These are phyloP conservation scores for Leptinotarsa texana DNA, from an alignment of 1,140 invertebrate species.

Conservation along the genomic window DNA sequence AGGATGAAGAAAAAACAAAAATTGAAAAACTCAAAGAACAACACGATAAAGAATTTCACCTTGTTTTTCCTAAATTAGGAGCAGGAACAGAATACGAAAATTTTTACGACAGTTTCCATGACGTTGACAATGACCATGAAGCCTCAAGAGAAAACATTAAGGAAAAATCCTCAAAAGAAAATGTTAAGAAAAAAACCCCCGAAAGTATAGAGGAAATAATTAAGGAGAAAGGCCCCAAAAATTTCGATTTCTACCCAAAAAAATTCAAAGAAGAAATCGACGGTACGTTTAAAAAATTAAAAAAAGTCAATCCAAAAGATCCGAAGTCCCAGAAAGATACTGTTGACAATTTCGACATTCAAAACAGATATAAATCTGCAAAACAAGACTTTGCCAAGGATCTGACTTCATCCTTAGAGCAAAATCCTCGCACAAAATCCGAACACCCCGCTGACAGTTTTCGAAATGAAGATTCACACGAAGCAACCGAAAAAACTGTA, in stretches of 20 bases:
- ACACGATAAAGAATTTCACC: constrained; percentile 27
- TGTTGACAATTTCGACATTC: neutral
- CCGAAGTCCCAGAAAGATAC: neutral
- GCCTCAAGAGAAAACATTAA: neutral
- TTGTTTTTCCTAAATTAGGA: neutral
- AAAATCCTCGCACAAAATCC: neutral
- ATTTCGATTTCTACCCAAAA: neutral
- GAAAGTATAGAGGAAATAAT: neutral
- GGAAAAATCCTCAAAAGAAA: neutral
- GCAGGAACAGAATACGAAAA: constrained; percentile 11
- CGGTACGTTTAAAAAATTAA: neutral
- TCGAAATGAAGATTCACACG: constrained; percentile 13
- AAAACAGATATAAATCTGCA: neutral
- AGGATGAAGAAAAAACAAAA: constrained; percentile 26
- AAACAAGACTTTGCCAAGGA: constrained; percentile 9
- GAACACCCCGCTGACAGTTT: neutral
- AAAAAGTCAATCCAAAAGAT: neutral
- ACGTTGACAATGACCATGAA: neutral
- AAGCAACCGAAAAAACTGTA: constrained; percentile 21
- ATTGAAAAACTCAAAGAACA: constrained; percentile 26
- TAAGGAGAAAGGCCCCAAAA: neutral
- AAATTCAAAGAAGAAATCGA: neutral
- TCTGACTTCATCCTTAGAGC: neutral
- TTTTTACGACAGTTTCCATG: neutral
- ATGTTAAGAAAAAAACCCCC: neutral